Percentiles rank a stretch among this genome's conserved stretches.
Conservation (phyloP, 2,113 vertebrate genomes). For the Myanophis thanlyinensis region DNA sequence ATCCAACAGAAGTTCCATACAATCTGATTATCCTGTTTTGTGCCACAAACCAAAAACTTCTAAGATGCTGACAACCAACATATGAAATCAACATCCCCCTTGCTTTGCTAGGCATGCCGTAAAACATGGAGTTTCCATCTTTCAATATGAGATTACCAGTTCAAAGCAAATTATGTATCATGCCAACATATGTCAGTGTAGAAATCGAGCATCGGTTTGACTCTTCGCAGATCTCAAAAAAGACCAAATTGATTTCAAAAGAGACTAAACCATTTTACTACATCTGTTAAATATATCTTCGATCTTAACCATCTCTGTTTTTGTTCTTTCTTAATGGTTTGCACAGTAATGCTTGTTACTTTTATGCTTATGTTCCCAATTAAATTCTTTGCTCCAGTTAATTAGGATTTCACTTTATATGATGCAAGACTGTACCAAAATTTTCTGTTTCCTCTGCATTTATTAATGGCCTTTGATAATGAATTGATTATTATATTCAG, state of each 20-base stretch:
- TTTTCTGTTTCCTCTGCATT: background rate
- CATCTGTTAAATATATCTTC: background rate
- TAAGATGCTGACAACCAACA: background rate
- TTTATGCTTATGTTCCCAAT: background rate
- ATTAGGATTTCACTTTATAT: background rate
- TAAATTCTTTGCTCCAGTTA: constrained; percentile 31
- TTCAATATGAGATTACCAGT: background rate
- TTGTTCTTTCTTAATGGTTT: constrained; percentile 29
- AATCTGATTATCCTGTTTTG: background rate
- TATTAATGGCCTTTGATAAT: background rate
- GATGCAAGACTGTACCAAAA: background rate
- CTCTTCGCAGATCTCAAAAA: background rate
- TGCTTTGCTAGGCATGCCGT: background rate
- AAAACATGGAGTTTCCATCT: background rate
- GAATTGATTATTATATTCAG: background rate
- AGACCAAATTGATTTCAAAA: background rate
- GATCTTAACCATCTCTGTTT: background rate
- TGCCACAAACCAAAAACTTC: background rate
- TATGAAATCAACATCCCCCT: background rate
- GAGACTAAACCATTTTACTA: background rate
- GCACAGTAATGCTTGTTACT: constrained; percentile 15
- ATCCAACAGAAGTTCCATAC: background rate
- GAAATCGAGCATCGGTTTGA: background rate
- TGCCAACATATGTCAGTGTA: background rate
- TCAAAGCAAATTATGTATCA: background rate